Conservation (phyloP, 2,113 vertebrate genomes). For the Malurus cyaneus region DNA sequence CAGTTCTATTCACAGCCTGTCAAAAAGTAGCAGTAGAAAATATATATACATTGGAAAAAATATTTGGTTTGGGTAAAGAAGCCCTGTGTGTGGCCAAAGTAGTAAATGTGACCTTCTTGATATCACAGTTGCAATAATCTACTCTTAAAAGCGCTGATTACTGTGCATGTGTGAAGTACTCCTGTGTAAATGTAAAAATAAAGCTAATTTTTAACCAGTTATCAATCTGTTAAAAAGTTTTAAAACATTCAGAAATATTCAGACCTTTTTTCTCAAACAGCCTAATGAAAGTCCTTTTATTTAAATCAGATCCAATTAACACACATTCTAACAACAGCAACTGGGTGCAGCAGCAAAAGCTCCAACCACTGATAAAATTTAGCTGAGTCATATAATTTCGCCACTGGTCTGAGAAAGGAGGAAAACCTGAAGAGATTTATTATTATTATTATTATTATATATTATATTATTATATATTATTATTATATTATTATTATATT, state of each 20-base stretch:
- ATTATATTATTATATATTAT: neutral
- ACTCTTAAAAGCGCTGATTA: neutral
- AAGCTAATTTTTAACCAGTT: neutral
- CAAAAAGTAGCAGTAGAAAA: neutral
- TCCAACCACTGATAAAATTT: neutral
- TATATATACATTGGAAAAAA: neutral
- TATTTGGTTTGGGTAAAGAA: neutral
- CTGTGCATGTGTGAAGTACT: neutral
- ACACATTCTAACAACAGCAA: neutral
- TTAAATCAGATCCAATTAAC: slow-evolving; percentile 24
- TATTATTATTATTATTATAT: neutral
- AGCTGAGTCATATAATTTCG: neutral
- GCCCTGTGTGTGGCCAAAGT: neutral
- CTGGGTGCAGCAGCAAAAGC: neutral
- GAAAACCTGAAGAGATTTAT: neutral
- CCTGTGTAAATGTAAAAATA: neutral
- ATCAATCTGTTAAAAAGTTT: neutral
- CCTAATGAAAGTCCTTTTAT: neutral
- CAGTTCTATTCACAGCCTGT: neutral
- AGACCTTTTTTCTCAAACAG: neutral
- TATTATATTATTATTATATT: neutral
- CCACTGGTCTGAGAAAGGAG: neutral
- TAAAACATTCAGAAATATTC: neutral
- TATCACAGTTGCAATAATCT: neutral
- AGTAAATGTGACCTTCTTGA: neutral